phyloP scores from a whole-genome alignment of 2,113 vertebrate species.

The Elanoides forficatus region DNA sequence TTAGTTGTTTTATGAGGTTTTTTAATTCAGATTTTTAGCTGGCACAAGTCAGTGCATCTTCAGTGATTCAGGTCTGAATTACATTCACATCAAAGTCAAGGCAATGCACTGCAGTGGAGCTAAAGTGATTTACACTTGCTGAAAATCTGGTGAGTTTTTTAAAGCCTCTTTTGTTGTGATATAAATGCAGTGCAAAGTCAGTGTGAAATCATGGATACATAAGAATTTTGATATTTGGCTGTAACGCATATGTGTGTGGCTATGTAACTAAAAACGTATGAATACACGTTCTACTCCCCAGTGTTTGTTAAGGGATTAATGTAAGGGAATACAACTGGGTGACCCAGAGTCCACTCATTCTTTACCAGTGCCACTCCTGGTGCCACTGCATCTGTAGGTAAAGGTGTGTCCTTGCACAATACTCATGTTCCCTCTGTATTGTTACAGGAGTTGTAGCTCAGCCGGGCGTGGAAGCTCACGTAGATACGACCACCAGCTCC shows the following conservation, averaged over 20 bases:
- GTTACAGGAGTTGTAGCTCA: neutral
- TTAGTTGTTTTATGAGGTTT: neutral
- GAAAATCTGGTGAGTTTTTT: slow-evolving; percentile 2
- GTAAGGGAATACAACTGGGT: neutral
- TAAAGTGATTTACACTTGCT: neutral
- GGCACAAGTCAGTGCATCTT: neutral
- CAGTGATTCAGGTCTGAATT: neutral
- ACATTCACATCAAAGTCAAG: neutral
- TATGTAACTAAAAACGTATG: neutral
- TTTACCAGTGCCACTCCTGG: fast-evolving
- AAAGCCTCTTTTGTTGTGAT: neutral
- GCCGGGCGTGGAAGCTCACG: neutral
- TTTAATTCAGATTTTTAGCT: neutral
- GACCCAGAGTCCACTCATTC: neutral
- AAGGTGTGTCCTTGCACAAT: neutral
- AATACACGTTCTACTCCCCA: neutral
- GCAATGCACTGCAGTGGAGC: neutral
- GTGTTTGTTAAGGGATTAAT: neutral
- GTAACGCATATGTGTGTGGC: neutral
- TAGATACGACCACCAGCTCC: neutral
- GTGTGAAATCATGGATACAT: neutral
- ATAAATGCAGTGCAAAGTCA: neutral
- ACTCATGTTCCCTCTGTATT: neutral
- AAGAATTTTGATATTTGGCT: neutral
- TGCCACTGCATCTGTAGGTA: neutral